phyloP scores from a whole-genome alignment of 2,888 invertebrate species.

The Philereme vetulata region DNA sequence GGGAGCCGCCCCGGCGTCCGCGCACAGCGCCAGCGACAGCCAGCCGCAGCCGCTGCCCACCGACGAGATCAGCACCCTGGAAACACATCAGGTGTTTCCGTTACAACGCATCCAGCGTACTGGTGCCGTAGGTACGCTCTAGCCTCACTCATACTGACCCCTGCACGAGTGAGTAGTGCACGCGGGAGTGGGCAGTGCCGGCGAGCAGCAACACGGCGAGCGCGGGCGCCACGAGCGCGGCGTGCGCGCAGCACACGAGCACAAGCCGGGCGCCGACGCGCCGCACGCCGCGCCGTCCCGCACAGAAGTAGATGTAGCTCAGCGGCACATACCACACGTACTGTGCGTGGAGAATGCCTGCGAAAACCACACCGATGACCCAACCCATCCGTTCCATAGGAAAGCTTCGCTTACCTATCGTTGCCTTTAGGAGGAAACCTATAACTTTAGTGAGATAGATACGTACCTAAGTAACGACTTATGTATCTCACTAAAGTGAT shows the following conservation, averaged over 20 bases:
- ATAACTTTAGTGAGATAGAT: too few relatives aligned
- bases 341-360: conserved; percentile 58
- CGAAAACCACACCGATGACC: neutral
- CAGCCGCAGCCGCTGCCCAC: conserved; percentile 65
- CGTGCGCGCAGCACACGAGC: conserved; percentile 42
- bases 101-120: too few relatives aligned
- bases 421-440: too few relatives aligned
- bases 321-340: conserved; percentile 50
- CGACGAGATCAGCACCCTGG: conserved; percentile 59
- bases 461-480: too few relatives aligned
- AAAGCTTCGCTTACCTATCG: too few relatives aligned
- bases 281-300: conserved; percentile 39
- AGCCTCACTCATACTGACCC: conserved; percentile 21
- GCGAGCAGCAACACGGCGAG: conserved; percentile 36
- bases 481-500: too few relatives aligned
- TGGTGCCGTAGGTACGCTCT: too few relatives aligned
- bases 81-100: neutral
- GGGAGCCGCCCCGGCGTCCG: conserved; percentile 37
- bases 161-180: conserved; percentile 27
- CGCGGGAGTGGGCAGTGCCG: conserved; percentile 13
- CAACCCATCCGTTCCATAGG: too few relatives aligned
- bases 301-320: conserved; percentile 55
- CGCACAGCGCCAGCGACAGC: conserved; percentile 61
- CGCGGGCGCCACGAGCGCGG: conserved; percentile 47
- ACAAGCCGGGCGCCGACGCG: conserved; percentile 31